These are phyloP conservation scores for Trissolcus japonicus DNA, from an alignment of 2,888 invertebrate species.

Conservation along the genomic window DNA sequence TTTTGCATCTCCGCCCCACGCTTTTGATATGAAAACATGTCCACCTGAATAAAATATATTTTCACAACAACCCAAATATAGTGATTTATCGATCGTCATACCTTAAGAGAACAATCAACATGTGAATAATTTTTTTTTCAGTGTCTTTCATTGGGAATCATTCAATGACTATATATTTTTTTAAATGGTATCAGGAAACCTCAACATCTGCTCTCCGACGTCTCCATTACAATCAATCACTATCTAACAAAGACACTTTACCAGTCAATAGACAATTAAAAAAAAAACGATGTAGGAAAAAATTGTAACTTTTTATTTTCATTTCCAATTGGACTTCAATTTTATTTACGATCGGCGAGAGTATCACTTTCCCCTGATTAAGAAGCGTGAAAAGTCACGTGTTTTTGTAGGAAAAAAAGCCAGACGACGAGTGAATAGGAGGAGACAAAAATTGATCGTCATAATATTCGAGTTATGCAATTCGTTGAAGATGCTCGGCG, in stretches of 20 bases:
- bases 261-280: neutral
- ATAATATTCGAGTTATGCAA: conserved; percentile 29
- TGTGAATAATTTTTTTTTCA: too few species aligned
- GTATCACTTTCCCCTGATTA: conserved; percentile 33
- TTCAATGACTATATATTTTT: neutral
- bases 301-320: too few species aligned
- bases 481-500: conserved; percentile 61
- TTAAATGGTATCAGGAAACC: conserved; percentile 1
- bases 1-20: conserved; percentile 26
- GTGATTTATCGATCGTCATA: too few species aligned
- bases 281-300: too few species aligned
- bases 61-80: too few species aligned
- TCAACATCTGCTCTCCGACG: neutral
- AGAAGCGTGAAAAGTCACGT: conserved; percentile 30
- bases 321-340: too few species aligned
- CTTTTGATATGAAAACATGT: conserved; percentile 9
- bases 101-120: too few species aligned
- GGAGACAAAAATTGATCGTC: too few species aligned
- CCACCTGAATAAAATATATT: neutral
- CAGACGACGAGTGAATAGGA: neutral
- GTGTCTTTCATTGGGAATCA: too few species aligned
- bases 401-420: too few species aligned
- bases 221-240: conserved; percentile 29
- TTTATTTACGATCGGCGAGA: conserved; percentile 11
- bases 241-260: conserved; percentile 6